These are phyloP conservation scores for Aricia agestis DNA, from an alignment of 1,140 invertebrate species.

Conservation along the genomic window DNA sequence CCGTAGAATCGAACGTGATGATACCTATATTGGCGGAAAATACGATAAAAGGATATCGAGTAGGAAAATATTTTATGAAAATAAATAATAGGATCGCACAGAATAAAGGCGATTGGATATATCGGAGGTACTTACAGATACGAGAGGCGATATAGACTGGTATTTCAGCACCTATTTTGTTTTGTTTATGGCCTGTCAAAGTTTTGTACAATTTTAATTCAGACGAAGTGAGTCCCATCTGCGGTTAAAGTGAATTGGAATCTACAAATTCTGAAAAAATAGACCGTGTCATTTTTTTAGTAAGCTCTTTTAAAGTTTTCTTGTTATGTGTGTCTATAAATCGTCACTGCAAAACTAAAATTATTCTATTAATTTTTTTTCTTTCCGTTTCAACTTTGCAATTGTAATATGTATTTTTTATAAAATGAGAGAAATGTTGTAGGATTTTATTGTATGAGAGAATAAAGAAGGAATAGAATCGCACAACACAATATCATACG, in stretches of 20 bases:
- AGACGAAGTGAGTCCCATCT: not conserved
- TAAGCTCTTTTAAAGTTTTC: not conserved
- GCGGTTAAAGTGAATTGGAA: not conserved
- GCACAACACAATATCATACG: too few species aligned
- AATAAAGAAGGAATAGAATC: too few species aligned
- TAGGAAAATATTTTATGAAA: constrained; percentile 25
- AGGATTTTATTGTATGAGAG: too few species aligned
- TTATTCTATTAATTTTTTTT: too few species aligned
- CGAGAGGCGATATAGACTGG: constrained; percentile 3
- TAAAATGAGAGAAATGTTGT: too few species aligned
- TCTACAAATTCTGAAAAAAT: not conserved
- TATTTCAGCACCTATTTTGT: not conserved
- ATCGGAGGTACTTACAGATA: constrained; percentile 24
- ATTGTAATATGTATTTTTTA: too few species aligned
- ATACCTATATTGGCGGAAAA: constrained; percentile 23
- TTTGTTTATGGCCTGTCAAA: not conserved
- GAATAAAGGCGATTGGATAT: constrained; percentile 25
- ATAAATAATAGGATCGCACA: constrained; percentile 24
- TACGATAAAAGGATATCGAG: constrained; percentile 22
- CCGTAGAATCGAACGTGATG: constrained; percentile 17
- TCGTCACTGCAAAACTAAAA: too few species aligned
- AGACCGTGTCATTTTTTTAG: not conserved
- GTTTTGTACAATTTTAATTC: not conserved
- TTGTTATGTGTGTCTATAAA: not conserved
- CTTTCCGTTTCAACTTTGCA: too few species aligned